Conservation (phyloP, 2,113 vertebrate species). For the Sceloporus tristichus region DNA sequence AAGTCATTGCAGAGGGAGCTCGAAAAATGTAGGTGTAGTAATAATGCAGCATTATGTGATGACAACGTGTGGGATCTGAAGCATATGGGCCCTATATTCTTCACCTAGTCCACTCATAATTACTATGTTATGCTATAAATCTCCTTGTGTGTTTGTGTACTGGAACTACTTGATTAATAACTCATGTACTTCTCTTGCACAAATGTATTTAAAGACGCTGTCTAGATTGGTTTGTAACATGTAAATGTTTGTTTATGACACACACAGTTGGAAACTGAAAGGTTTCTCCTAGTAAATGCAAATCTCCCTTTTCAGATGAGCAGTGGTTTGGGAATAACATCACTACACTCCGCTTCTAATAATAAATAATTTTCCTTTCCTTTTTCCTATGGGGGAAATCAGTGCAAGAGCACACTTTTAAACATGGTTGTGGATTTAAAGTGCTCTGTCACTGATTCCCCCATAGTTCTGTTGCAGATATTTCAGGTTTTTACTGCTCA, state of each 20-base stretch:
- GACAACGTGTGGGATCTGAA: too few relatives aligned
- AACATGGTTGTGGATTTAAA: neutral
- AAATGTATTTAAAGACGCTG: neutral
- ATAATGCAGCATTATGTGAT: neutral
- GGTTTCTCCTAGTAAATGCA: neutral
- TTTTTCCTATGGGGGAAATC: neutral
- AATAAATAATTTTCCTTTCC: neutral
- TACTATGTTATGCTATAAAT: neutral
- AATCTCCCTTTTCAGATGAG: neutral
- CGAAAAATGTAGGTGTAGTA: slow-evolving; percentile 27
- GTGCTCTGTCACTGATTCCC: too few relatives aligned
- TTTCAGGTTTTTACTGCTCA: neutral
- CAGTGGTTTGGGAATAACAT: neutral
- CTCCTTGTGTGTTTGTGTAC: neutral
- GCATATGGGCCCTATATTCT: neutral
- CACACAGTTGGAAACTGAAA: neutral
- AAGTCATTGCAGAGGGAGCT: slow-evolving; percentile 23
- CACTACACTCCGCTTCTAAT: neutral
- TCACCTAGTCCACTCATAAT: neutral
- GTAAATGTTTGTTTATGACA: too few relatives aligned
- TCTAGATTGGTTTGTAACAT: neutral
- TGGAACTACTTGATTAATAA: neutral
- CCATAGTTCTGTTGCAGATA: neutral
- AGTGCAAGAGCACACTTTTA: neutral
- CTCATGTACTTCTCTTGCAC: neutral